Base-by-base conservation (phyloP, 2,113 vertebrate genomes). In the Eonycteris spelaea region DNA sequence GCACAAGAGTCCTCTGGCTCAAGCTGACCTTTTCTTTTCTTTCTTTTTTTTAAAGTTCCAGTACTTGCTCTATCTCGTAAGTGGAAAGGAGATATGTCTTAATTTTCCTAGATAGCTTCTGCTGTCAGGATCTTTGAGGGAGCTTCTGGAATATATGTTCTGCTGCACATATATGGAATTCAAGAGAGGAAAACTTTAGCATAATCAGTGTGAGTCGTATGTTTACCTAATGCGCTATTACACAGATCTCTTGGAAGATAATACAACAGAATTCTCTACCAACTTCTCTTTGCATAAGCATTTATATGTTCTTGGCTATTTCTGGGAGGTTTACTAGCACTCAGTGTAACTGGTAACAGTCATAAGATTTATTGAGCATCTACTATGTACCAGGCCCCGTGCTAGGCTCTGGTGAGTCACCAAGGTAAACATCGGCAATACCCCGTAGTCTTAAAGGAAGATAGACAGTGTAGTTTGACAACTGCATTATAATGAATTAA, bases 61-160 rank as follows among this genome's bases (percentile, higher is more conserved):
- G 65, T 26, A 86, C 48, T 87, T 91, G 33, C 43, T 93, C 15
- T 84, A 21, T 68, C 55, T 86, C 86, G 48, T 83, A 57, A 63
- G 43, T 85, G 1, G 45, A 68, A 86, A 95, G 40, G 59, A 89
- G 48, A 12, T 74, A 1, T 21, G 18, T 91, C 18, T 84, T 53
- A 11, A 22, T 40, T 22, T 96, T 90, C 63, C n/a, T 63, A 90
- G 74, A 84, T 26, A 79, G 79, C 30, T 19, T 78, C 78, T 71
- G 10, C 35, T 90, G 28, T 78, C 35, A 55, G 55, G 51, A 8
- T 78, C 48, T 12, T 40, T 30, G 38, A 67, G 24, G 19, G 15
- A 67, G 59, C 35, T 74, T 35, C 73, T 40, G 14, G 57, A 68
- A n/a, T 51, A 3, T n/a, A 0, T 26, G 28, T 48, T 55, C 40